Evolutionary conservation across 2,113 vertebrate genomes (phyloP).

Genomic region (Morphnarchus princeps): DNA sequence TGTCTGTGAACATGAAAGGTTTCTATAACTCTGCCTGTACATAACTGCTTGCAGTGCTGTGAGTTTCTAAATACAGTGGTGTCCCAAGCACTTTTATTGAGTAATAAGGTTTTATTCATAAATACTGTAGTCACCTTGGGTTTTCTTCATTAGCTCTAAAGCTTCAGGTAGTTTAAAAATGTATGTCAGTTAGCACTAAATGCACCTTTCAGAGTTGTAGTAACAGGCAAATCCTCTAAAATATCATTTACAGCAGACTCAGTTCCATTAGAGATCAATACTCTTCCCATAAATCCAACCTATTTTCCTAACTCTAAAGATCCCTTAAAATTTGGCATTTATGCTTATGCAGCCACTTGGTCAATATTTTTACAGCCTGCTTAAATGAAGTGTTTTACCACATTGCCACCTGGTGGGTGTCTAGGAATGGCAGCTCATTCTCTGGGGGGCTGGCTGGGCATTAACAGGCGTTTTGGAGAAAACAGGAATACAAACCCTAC

Average conservation of each 20-base stretch:
- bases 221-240: neutral
- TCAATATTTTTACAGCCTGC: neutral
- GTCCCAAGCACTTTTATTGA: neutral
- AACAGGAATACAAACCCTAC: rapidly evolving
- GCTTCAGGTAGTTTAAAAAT: neutral
- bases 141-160: neutral
- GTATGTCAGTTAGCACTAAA: neutral
- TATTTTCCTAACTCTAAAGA: neutral
- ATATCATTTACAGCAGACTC: neutral
- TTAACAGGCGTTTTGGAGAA: neutral
- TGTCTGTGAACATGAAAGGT: rapidly evolving
- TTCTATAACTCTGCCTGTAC: rapidly evolving
- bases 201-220: neutral
- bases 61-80: rapidly evolving
- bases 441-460: neutral
- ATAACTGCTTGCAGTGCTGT: rapidly evolving
- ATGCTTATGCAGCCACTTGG: neutral
- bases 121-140: neutral
- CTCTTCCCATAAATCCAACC: neutral
- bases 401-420: conserved; percentile 43
- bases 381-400: neutral
- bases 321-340: neutral
- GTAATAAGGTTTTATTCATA: neutral
- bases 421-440: neutral
- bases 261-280: neutral